Evolutionary conservation across 2,797 vertebrate species (phyloP), one percentile per base, ranked within the genome.

Genomic region (Babyrousa celebensis): DNA sequence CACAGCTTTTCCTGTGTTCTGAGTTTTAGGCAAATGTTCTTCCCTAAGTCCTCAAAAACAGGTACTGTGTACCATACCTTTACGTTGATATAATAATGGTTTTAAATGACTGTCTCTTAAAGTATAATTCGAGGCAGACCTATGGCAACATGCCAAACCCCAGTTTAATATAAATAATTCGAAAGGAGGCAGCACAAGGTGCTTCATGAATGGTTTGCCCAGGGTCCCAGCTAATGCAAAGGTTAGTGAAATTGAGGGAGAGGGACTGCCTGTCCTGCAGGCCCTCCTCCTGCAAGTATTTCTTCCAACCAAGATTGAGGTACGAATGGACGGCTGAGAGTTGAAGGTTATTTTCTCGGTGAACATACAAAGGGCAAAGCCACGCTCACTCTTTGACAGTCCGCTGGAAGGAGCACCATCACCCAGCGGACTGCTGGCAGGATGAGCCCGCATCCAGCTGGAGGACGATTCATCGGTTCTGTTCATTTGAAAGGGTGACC

Each of bases 101-200:
- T 78, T 77, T 65, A 56, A 87, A 71, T 21, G 72, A 18, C 25
- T 89, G 3, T 58, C 89, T 86, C 65, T 56, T 87, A 90, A 86
- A 48, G 5, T 5, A 4, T 63, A 23, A 5, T 48, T 67, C 27
- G n/a, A 9, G 15, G 16, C 3, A 63, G 43, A 23, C 15, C n/a
- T 20, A 40, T 18, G 15, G 2, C 75, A 60, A 48, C 32, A 74
- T 27, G 3, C 16, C 56, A 86, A 25, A 43, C 62, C 84, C 71
- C 40, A 40, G 17, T 52, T 82, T 52, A 86, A 5, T 18, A 87
- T 25, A 62, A 92, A 75, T 32, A 68, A 16, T 80, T 80, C 79
- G n/a, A 43, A 80, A 83, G 18, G 58, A 40, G 4, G 10, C 29
- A 82, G 70, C 82, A 65, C n/a, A 75, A 71, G 12, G 17, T 21